phyloP scores from a whole-genome alignment of 2,888 invertebrate genomes.

The Perizoma flavofasciatum region DNA sequence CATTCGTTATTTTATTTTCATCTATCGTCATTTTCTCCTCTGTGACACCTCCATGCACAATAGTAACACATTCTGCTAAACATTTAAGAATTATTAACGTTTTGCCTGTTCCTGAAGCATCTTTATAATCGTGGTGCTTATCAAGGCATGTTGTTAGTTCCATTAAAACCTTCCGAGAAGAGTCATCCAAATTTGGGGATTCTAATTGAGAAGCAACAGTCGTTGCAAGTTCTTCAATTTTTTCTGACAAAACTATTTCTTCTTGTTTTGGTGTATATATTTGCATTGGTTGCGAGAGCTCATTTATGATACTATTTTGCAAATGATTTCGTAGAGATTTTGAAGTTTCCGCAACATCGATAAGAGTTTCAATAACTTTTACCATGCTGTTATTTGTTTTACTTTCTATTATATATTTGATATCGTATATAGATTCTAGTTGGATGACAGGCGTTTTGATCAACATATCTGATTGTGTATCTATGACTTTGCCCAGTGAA shows the following conservation, averaged over 20 bases:
- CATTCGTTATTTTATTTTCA: constrained; percentile 40
- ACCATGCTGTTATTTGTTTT: constrained; percentile 40
- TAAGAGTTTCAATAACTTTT: constrained; percentile 44
- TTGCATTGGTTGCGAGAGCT: constrained; percentile 44
- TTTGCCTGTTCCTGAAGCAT: constrained; percentile 59
- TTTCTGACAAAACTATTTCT: constrained; percentile 41
- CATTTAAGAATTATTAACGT: constrained; percentile 65
- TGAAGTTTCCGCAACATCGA: constrained; percentile 41
- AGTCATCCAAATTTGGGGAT: constrained; percentile 32
- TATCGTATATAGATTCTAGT: constrained; percentile 43
- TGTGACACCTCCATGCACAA: constrained; percentile 51
- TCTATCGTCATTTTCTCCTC: constrained; percentile 34
- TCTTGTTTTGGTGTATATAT: constrained; percentile 28
- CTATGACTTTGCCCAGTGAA: constrained; percentile 56
- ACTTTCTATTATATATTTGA: constrained; percentile 36
- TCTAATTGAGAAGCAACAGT: constrained; percentile 46
- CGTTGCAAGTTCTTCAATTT: constrained; percentile 48
- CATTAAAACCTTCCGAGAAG: constrained; percentile 43
- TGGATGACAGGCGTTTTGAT: constrained; percentile 53
- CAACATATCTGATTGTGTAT: constrained; percentile 56
- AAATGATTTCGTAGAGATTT: constrained; percentile 47
- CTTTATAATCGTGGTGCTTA: constrained; percentile 62
- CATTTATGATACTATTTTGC: constrained; percentile 46
- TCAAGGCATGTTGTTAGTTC: constrained; percentile 53
- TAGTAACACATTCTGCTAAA: constrained; percentile 63